Base-by-base conservation (phyloP, 2,797 vertebrate genomes). In the Acrossocheilus fasciatus region DNA sequence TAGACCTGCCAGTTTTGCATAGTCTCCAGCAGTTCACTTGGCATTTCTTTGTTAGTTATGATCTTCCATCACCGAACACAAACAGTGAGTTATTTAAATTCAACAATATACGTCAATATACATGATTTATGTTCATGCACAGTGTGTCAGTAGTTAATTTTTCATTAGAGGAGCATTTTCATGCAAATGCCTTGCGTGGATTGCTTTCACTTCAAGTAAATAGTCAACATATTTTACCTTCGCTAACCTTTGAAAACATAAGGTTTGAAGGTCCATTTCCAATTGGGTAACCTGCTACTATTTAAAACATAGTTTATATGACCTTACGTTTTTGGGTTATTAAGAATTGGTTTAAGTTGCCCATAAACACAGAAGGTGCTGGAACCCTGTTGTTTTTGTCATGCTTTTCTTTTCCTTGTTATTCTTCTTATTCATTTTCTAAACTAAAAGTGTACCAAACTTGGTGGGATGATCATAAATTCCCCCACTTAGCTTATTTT, bases 1-100 rank as follows among this genome's bases (percentile, higher is more conserved):
- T 36, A 69, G 91, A 87, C 76, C 69, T 52, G 93, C 92, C 86
- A 73, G 23, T 81, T 85, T 66, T 47, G 80, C 79, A 30, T 43
- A 82, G 34, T 76, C 57, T 45, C 54, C 69, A 84, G 52, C 74
- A 26, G 80, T 79, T 87, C 59, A 39, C 72, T 79, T 4, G 0
- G 34, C 54, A 70, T 82, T 68, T 66, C 70, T 72, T 81, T 83
- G 59, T 74, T 88, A 76, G 30, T 68, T 45, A 81, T 83, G 54
- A 70, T 76, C 52, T 85, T 78, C 86, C 57, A 78, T 83, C 81
- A 84, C 69, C 34, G 1, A 82, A 78, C 45, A n/a, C 74, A 81
- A 80, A 82, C 47, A 68, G 83, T 68, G 7, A 4, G 59, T 76
- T 74, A 45, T 76, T 81, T 75, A 64, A 83, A 62, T 43, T 41